Evolutionary conservation across 2,113 vertebrate species (phyloP).

Genomic region (Aythya baeri): DNA sequence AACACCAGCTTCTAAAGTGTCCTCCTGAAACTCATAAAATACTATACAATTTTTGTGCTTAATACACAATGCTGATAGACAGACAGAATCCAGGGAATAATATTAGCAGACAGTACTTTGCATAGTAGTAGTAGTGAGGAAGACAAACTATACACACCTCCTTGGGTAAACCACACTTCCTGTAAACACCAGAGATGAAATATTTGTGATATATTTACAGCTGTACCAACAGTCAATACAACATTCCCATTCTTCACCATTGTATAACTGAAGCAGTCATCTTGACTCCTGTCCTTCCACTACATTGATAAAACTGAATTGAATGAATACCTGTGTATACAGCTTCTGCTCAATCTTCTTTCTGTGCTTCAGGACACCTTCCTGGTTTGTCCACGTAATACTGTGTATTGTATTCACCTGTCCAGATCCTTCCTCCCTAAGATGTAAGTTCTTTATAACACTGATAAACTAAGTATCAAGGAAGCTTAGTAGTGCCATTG

Average conservation of each 20-base stretch:
- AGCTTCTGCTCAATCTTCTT: not conserved
- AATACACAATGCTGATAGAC: not conserved
- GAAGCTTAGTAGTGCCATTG: not conserved
- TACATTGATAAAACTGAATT: not conserved
- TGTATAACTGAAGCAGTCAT: not conserved
- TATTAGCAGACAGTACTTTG: not conserved
- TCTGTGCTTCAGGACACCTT: not conserved
- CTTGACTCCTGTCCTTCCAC: not conserved
- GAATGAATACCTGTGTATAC: not conserved
- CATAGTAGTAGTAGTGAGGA: not conserved
- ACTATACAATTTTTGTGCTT: not conserved
- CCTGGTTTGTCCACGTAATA: not conserved
- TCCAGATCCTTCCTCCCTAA: not conserved
- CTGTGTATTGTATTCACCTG: not conserved
- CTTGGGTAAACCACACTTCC: not conserved
- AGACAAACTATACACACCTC: not conserved
- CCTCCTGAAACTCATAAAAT: not conserved
- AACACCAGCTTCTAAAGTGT: not conserved
- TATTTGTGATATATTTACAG: not conserved
- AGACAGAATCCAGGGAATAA: not conserved
- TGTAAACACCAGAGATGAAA: not conserved
- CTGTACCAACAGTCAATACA: not conserved
- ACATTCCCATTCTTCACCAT: not conserved
- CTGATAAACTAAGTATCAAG: not conserved
- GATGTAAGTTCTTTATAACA: not conserved